Evolutionary conservation across 2,888 invertebrate genomes (phyloP), one percentile per base, ranked within the genome.

Genomic region (Atethmia centrago): DNA sequence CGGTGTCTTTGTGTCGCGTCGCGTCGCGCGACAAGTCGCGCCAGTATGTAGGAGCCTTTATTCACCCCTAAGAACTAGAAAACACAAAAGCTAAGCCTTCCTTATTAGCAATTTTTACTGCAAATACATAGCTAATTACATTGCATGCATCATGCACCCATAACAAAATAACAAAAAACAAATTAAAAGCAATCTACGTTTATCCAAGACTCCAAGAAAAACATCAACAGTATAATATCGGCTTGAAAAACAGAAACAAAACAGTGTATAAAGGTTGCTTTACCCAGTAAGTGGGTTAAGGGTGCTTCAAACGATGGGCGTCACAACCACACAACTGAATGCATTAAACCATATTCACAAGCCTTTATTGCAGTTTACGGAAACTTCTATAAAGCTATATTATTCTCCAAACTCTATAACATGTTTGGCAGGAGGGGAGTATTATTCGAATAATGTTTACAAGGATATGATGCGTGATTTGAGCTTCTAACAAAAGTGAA

Each of bases 331-430:
- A 65, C 74, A 67, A 76, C 77, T 74, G 80, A 80, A 83, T 77
- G 83, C 68, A 74, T 77, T 77, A 80, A 70, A 74, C 65, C 77
- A 73, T 80, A 72, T 77, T 78, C 69, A 80, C 62, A 74, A 68
- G 63, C 73, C 49, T 61, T 82, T 82, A 82, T 74, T 77, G 62
- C 76, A 62, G 79, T 71, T 71, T 67, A 74, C 47, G 49, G 59
- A 55, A 66, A 74, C 68, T 75, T 75, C 51, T 76, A 69, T 70
- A 82, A 71, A 36, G 70, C 67, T 83, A 79, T 79, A 75, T 82
- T 82, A 79, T 75, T 79, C 83, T 31, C 51, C 8, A 61, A 66
- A 82, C 40, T 47, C 31, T 31, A 49, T 62, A 68, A 14, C 55
- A 61, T 64, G 66, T 80, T 82, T 55, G 63, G 64, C 21, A 61